Evolutionary conservation across 1,140 invertebrate species (phyloP).

Genomic region (Kradibia gibbosae): DNA sequence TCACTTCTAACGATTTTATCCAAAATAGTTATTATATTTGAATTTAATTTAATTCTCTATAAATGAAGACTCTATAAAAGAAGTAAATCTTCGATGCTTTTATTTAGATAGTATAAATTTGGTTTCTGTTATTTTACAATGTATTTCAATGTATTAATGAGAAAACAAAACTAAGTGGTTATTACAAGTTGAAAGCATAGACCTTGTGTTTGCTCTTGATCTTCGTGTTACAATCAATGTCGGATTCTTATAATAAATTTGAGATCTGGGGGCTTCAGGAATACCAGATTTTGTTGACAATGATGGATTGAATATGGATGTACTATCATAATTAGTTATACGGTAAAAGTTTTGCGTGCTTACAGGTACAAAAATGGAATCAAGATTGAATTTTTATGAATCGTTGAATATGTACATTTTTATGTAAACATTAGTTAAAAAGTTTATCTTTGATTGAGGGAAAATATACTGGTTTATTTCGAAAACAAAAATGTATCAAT

Average conservation of each 20-base stretch:
- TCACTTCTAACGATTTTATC: no score
- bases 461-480: not conserved
- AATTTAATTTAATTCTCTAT: no score
- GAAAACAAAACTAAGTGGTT: not conserved
- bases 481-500: no score
- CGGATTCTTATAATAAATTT: constrained; percentile 31
- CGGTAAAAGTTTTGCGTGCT: not conserved
- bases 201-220: not conserved
- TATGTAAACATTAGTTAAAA: not conserved
- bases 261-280: not conserved
- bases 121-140: no score
- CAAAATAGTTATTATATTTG: no score
- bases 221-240: constrained; percentile 11
- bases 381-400: constrained; percentile 14
- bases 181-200: not conserved
- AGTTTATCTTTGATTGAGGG: not conserved
- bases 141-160: constrained; percentile 23
- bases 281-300: not conserved
- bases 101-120: no score
- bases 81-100: no score
- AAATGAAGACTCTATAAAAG: no score
- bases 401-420: not conserved
- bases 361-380: not conserved
- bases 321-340: constrained; percentile 1
- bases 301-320: constrained; percentile 21